Base-by-base conservation (phyloP, 2,797 vertebrate genomes). In the Semaprochilodus insignis region DNA sequence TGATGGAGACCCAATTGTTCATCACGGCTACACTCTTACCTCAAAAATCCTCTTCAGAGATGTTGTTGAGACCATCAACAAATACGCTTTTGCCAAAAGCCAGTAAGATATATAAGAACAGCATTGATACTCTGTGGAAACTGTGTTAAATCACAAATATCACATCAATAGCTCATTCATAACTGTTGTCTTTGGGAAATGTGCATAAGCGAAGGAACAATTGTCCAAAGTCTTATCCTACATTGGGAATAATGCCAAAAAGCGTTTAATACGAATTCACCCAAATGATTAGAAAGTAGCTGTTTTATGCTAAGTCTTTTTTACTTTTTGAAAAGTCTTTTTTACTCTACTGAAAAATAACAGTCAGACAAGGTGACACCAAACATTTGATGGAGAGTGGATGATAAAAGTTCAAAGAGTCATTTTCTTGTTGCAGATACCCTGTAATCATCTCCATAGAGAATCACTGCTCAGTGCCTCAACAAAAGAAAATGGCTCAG, bases 21-120 rank as follows among this genome's bases (percentile, higher is more conserved):
- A 97, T 88, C 97, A 98, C 0, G 97, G 97, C 59, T 97, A 97
- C 93, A 98, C 97, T 0, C 91, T 98, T 78, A 98, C 97, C 44
- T 97, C 97, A 82, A 98, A 97, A 92, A 98, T 98, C 87, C 97
- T 97, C 83, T 98, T 98, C 90, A 94, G 95, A 90, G 97, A 98
- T 0, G 96, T 98, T 10, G 85, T 98, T 66, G 95, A 97, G 91
- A 96, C 96, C 21, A 97, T 98, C 77, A 96, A 97, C 91, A 97
- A 97, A 85, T 96, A 98, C 0, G 97, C 97, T 2, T 98, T 98
- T 3, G 90, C 95, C 76, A 97, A 96, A 86, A 97, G 96, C 0
- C 95, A 95, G 97, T 97, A 89, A 94, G 96, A 85, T 5, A 40
- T 77, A 7, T 70, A 25, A 74, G n/a, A 17, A 52, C 21, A 25